phyloP scores from a whole-genome alignment of 2,113 vertebrate species.

The Vulpes vulpes region DNA sequence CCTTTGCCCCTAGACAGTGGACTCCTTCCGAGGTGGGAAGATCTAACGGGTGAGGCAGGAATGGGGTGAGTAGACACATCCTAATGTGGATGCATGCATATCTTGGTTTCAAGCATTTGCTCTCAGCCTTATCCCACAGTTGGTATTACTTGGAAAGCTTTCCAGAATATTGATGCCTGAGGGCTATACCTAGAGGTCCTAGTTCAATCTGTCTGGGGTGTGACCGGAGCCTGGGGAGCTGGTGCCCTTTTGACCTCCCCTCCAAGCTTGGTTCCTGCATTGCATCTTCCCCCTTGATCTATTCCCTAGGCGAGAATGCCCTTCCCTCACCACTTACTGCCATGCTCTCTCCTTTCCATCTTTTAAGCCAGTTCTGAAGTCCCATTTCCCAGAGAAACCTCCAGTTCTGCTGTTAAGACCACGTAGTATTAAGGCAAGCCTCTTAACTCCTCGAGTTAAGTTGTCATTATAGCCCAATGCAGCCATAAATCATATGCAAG shows the following conservation, averaged over 20 bases:
- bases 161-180: background rate
- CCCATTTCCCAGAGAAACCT: background rate
- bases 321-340: background rate
- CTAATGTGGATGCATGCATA: background rate
- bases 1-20: background rate
- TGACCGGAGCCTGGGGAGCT: background rate
- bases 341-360: background rate
- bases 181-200: background rate
- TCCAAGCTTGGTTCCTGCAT: background rate
- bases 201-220: background rate
- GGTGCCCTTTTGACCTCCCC: background rate
- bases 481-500: background rate
- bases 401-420: background rate
- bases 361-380: slow-evolving; percentile 12
- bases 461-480: background rate
- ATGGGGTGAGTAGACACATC: background rate
- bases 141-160: background rate
- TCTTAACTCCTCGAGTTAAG: background rate
- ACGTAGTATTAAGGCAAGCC: background rate
- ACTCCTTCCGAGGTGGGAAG: background rate
- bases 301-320: background rate
- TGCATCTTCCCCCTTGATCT: background rate
- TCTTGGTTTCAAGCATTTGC: background rate
- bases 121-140: background rate
- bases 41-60: background rate